Conservation (phyloP, 2,888 invertebrate genomes). For the Parnassius smintheus region DNA sequence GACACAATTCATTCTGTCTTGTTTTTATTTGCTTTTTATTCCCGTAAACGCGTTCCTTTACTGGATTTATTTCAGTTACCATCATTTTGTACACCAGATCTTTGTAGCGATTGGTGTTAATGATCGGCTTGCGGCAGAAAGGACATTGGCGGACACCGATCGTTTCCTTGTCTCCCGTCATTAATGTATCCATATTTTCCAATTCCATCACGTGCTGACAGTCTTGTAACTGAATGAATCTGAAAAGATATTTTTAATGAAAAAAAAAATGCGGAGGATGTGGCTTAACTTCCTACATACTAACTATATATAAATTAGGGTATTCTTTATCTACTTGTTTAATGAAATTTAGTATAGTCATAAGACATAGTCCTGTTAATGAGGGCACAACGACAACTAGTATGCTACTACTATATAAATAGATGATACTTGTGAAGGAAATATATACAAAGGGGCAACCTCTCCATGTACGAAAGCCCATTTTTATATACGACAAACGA, state of each 20-base stretch:
- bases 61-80: constrained; percentile 60
- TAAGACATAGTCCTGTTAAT: too few species aligned
- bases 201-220: constrained; percentile 76
- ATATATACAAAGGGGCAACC: too few species aligned
- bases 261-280: too few species aligned
- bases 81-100: constrained; percentile 68
- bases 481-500: too few species aligned
- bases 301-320: too few species aligned
- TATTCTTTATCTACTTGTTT: too few species aligned
- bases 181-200: constrained; percentile 65
- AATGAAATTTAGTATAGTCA: too few species aligned
- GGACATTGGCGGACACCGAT: constrained; percentile 76
- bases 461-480: too few species aligned
- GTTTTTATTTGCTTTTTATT: constrained; percentile 40
- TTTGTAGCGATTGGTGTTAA: constrained; percentile 80
- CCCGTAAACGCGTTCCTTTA: constrained; percentile 66
- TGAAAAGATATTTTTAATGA: constrained; percentile 33
- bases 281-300: too few species aligned
- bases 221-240: constrained; percentile 77
- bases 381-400: too few species aligned
- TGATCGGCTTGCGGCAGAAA: constrained; percentile 80
- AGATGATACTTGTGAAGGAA: too few species aligned
- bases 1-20: constrained; percentile 36
- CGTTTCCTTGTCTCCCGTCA: constrained; percentile 51
- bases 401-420: too few species aligned